phyloP scores from a whole-genome alignment of 2,113 vertebrate species.

The Oryzias curvinotus region DNA sequence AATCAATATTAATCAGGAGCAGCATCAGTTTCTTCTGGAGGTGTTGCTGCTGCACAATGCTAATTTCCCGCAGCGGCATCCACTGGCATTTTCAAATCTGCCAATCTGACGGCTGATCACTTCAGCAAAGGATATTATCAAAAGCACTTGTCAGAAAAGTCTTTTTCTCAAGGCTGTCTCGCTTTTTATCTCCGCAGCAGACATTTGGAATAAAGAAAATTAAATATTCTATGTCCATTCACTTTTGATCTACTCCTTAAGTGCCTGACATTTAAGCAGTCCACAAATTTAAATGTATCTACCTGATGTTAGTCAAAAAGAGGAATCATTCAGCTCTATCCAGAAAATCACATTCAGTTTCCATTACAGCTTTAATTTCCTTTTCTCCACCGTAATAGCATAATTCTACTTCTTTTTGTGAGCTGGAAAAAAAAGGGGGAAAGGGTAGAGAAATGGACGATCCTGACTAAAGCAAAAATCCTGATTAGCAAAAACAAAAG shows the following conservation, averaged over 20 bases:
- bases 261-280: background rate
- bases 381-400: background rate
- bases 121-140: slow-evolving; percentile 8
- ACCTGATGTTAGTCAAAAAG: background rate
- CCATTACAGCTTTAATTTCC: background rate
- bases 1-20: slow-evolving; percentile 22
- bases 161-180: background rate
- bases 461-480: background rate
- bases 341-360: background rate
- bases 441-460: background rate
- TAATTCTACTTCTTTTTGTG: background rate
- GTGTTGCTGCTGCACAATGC: background rate
- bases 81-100: slow-evolving; percentile 16
- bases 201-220: background rate
- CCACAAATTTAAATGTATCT: background rate
- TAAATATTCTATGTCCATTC: background rate
- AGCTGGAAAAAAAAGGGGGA: background rate
- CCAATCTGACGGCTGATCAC: slow-evolving; percentile 20
- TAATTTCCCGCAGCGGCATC: slow-evolving; percentile 15
- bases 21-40: background rate
- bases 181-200: background rate
- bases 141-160: background rate
- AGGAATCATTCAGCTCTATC: background rate
- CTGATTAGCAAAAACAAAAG: background rate
- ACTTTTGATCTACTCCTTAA: slow-evolving; percentile 3